These are phyloP conservation scores for Perodicticus potto DNA, from an alignment of 2,797 vertebrate genomes.

Conservation along the genomic window DNA sequence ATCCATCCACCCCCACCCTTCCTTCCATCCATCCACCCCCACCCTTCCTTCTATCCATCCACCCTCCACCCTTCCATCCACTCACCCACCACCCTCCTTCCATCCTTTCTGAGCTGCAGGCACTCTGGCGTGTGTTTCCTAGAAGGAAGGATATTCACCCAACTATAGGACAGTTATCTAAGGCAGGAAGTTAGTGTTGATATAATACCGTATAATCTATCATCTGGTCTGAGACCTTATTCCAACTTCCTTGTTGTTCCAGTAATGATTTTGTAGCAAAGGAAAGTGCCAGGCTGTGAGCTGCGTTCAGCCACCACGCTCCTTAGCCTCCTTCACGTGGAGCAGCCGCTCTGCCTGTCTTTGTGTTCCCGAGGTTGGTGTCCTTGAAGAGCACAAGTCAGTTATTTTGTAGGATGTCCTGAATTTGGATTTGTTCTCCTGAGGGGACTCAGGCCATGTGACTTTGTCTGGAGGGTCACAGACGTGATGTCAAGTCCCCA, in stretches of 20 bases:
- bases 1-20: background rate
- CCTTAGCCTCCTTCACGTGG: background rate
- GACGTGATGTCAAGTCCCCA: fast-evolving
- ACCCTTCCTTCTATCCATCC: fast-evolving
- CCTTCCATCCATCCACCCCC: fast-evolving
- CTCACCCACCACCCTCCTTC: no score
- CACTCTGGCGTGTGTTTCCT: background rate
- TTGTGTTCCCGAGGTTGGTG: fast-evolving
- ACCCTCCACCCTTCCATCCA: fast-evolving
- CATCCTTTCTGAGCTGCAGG: background rate
- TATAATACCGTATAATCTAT: fast-evolving
- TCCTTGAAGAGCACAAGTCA: fast-evolving
- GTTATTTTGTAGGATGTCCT: background rate
- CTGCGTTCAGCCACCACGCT: fast-evolving
- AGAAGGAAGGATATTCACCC: fast-evolving
- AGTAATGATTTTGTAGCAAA: background rate
- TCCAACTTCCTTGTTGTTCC: fast-evolving
- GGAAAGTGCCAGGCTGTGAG: fast-evolving
- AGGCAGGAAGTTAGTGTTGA: background rate
- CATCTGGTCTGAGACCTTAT: fast-evolving
- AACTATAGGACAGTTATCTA: fast-evolving
- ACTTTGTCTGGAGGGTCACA: fast-evolving
- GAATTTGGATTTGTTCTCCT: fast-evolving
- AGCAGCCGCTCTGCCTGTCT: fast-evolving
- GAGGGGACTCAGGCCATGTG: background rate